Conservation (phyloP, 1,140 invertebrate species). For the Paraescarpia echinospica region DNA sequence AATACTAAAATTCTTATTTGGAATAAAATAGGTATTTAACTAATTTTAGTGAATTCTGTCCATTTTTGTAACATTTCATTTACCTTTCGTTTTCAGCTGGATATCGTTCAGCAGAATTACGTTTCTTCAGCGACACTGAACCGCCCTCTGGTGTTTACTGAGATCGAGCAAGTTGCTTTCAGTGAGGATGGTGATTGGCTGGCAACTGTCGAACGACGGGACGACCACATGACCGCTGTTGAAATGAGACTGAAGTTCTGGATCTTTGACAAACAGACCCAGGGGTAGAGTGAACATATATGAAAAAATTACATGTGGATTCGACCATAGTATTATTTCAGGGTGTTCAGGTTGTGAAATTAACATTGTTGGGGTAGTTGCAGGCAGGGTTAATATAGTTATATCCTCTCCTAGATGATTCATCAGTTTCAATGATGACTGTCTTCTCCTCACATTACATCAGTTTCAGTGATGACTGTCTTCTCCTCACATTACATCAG, state of each 20-base stretch:
- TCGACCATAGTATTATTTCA: not conserved
- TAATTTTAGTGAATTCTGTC: not conserved
- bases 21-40: not conserved
- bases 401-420: no score
- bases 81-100: conserved; percentile 65
- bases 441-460: no score
- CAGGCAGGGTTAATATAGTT: not conserved
- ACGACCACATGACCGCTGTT: conserved; percentile 62
- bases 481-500: no score
- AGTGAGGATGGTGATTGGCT: conserved; percentile 74
- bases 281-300: not conserved
- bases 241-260: conserved; percentile 81
- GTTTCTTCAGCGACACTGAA: conserved; percentile 60
- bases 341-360: not conserved
- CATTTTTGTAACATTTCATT: conserved; percentile 1
- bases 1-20: not conserved
- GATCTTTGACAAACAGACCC: conserved; percentile 62
- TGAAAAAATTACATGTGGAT: not conserved
- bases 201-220: conserved; percentile 73
- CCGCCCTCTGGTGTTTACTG: conserved; percentile 56
- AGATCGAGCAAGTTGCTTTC: conserved; percentile 71
- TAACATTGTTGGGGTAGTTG: not conserved
- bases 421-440: no score
- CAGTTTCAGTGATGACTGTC: no score
- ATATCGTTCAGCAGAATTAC: conserved; percentile 75